Evolutionary conservation across 1,140 invertebrate species (phyloP), one percentile per base, ranked within the genome.

Genomic region (Cryptotermes secundus): DNA sequence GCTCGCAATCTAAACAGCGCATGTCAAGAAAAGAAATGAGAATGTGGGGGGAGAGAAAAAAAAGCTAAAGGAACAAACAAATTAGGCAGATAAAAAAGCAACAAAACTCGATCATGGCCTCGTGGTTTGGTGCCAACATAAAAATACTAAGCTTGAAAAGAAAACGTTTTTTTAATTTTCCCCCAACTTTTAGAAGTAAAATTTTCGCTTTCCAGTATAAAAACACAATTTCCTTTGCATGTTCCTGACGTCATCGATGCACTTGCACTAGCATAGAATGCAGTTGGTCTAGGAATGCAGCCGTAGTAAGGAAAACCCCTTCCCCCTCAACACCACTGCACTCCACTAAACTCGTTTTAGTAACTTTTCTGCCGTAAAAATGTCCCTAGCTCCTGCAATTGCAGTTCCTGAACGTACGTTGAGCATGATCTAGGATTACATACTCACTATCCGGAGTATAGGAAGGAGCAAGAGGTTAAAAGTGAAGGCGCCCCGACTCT

Each of bases 371-470:
- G n/a, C n/a, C 34, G 34, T 9, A 45, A 72, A 72, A 72, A 31
- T 72, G n/a, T 6, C 59, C 59, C 80, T 59, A 49, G 81, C 81
- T 49, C 34, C 53, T 82, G 81, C 81, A 82, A 26, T n/a, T 36
- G 34, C 34, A 35, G 9, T 7, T 26, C 34, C 2, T 34, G 6
- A 31, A 53, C 35, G 81, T 72, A 72, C 81, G 31, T 45, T 12
- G 81, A 82, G 38, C 49, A 82, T 82, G 81, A 82, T 82, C 81
- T 82, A 82, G 81, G 81, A 82, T 82, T 82, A 49, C 81, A 82
- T 82, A 82, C 81, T 42, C 81, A 16, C 14, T 82, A 82, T 59
- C 81, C 42, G 81, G 81, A 6, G 35, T 31, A 34, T 31, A 82
- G 81, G 34, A 82, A 31, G 9, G 53, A 4, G 42, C 2, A 53